These are phyloP conservation scores for Palaemon carinicauda DNA, from an alignment of 1,140 invertebrate species.

Conservation along the genomic window DNA sequence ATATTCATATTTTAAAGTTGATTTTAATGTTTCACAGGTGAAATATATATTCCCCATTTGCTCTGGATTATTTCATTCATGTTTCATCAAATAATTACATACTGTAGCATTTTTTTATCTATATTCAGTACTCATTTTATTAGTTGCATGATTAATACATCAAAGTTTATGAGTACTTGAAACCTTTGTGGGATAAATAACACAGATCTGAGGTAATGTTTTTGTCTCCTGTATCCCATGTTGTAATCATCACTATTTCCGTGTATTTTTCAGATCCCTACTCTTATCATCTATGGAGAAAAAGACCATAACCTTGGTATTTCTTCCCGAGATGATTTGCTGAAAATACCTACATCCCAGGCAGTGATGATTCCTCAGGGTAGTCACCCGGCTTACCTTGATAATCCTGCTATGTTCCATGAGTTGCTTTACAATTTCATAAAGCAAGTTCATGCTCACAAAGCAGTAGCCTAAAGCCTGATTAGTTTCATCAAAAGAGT, in stretches of 20 bases:
- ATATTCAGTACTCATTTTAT: too few relatives aligned
- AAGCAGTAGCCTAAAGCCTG: not conserved
- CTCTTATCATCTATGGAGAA: slow-evolving; percentile 66
- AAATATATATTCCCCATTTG: too few relatives aligned
- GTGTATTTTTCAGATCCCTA: slow-evolving; percentile 64
- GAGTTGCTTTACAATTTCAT: slow-evolving; percentile 66
- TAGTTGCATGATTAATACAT: too few relatives aligned
- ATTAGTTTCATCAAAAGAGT: too few relatives aligned
- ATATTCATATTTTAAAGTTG: too few relatives aligned
- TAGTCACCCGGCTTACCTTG: slow-evolving; percentile 67
- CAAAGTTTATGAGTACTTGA: too few relatives aligned
- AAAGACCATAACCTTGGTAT: slow-evolving; percentile 64
- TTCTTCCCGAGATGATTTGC: slow-evolving; percentile 62
- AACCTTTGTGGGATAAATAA: not conserved
- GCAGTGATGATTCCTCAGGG: slow-evolving; percentile 63
- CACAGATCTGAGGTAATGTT: not conserved
- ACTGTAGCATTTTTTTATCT: too few relatives aligned
- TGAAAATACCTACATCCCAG: slow-evolving; percentile 63
- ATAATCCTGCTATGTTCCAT: slow-evolving; percentile 66
- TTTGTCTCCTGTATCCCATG: not conserved
- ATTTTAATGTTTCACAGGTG: too few relatives aligned
- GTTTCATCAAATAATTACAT: too few relatives aligned
- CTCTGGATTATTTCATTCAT: too few relatives aligned
- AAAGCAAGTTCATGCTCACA: slow-evolving; percentile 47
- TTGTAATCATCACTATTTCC: too few relatives aligned